Evolutionary conservation across 2,797 vertebrate genomes (phyloP).

Genomic region (Melanotaenia parkinsoni): DNA sequence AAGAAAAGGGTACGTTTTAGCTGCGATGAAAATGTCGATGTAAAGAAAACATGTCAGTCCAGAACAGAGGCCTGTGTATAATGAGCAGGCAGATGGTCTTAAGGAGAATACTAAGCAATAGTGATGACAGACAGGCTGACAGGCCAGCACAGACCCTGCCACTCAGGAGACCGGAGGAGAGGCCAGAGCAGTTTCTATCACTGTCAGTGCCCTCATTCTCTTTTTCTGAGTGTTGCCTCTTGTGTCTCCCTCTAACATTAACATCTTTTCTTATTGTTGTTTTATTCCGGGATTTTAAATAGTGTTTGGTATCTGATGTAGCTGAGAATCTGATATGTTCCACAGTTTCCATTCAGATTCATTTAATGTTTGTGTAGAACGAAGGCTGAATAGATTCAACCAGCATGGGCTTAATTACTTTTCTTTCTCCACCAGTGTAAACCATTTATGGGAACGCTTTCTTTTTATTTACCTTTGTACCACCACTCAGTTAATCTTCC

Average conservation of each 20-base stretch:
- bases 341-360: constrained; percentile 53
- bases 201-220: constrained; percentile 70
- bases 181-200: constrained; percentile 76
- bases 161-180: constrained; percentile 80
- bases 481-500: constrained; percentile 36
- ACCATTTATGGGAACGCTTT: constrained; percentile 60
- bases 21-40: constrained; percentile 75
- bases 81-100: constrained; percentile 78
- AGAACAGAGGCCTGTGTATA: constrained; percentile 77
- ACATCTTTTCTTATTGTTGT: constrained; percentile 29
- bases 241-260: constrained; percentile 35
- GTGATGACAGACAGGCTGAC: constrained; percentile 83
- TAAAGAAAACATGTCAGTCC: constrained; percentile 83
- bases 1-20: constrained; percentile 53
- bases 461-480: constrained; percentile 40
- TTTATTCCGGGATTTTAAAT: constrained; percentile 49
- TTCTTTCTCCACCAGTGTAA: constrained; percentile 49
- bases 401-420: constrained; percentile 64
- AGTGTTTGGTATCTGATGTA: constrained; percentile 53
- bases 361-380: constrained; percentile 37
- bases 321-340: constrained; percentile 36
- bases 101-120: constrained; percentile 84
- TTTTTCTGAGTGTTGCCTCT: constrained; percentile 25
- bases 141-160: constrained; percentile 83
- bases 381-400: constrained; percentile 56